Percentiles rank a stretch among this genome's conserved stretches.
Evolutionary conservation across 2,113 vertebrate species (phyloP).

Genomic region (Aix galericulata): DNA sequence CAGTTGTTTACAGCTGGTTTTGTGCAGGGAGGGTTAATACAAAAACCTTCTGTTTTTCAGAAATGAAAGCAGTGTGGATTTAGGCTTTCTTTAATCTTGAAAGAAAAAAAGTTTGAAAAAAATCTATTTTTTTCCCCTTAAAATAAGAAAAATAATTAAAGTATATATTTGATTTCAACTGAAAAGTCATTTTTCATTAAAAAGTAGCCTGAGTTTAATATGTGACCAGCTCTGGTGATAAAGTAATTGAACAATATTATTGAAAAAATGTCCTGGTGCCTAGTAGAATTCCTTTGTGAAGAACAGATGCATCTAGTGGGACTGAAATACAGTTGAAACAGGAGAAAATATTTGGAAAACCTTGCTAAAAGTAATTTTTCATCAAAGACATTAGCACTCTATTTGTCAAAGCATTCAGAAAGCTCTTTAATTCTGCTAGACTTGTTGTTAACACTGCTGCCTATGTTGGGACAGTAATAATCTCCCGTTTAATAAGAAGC

Average conservation of each 20-base stretch:
- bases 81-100: not conserved
- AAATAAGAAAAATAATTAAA: not conserved
- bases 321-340: not conserved
- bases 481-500: conserved; percentile 26
- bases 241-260: not conserved
- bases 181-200: not conserved
- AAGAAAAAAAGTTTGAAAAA: not conserved
- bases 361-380: conserved; percentile 26
- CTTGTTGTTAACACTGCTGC: not conserved
- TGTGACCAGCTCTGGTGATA: not conserved
- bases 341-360: conserved; percentile 14
- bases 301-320: not conserved
- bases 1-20: not conserved
- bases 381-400: conserved; percentile 39
- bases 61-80: not conserved
- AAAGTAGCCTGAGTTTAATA: not conserved
- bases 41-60: not conserved
- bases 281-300: conserved; percentile 4
- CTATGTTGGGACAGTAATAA: conserved; percentile 25
- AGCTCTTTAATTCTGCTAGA: conserved; percentile 32
- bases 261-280: not conserved
- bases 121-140: not conserved
- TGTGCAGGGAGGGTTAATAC: not conserved
- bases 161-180: not conserved
- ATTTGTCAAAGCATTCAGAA: conserved; percentile 57